phyloP scores from a whole-genome alignment of 2,888 invertebrate genomes.

The Temnothorax unifasciatus region DNA sequence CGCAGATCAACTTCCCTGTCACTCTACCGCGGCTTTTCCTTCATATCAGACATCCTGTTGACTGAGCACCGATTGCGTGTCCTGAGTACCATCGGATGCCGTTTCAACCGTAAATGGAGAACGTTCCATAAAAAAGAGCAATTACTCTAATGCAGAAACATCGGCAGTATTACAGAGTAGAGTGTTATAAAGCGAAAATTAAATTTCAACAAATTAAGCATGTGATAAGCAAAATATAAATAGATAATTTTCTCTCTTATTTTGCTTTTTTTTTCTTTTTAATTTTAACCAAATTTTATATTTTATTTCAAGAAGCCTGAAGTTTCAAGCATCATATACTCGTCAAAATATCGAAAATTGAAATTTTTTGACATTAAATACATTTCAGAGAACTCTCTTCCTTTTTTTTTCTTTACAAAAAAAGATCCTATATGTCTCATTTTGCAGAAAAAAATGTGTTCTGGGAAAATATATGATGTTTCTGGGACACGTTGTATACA shows the following conservation, averaged over 20 bases:
- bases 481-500: conserved; percentile 10
- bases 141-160: background rate
- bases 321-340: background rate
- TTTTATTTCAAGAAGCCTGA: background rate
- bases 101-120: background rate
- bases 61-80: conserved; percentile 31
- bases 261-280: background rate
- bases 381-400: background rate
- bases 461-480: background rate
- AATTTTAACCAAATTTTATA: background rate
- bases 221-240: background rate
- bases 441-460: background rate
- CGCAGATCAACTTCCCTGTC: conserved; percentile 61
- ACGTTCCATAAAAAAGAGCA: background rate
- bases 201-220: background rate
- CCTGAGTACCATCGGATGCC: conserved; percentile 19
- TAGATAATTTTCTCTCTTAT: background rate
- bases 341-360: background rate
- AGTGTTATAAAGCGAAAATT: background rate
- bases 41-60: conserved; percentile 48
- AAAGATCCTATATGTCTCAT: background rate
- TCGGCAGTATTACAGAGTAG: background rate
- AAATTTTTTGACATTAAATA: background rate
- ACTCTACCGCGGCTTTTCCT: conserved; percentile 54
- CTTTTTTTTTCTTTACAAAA: background rate